phyloP scores from a whole-genome alignment of 1,140 invertebrate genomes.

The Globodera ellingtonae region DNA sequence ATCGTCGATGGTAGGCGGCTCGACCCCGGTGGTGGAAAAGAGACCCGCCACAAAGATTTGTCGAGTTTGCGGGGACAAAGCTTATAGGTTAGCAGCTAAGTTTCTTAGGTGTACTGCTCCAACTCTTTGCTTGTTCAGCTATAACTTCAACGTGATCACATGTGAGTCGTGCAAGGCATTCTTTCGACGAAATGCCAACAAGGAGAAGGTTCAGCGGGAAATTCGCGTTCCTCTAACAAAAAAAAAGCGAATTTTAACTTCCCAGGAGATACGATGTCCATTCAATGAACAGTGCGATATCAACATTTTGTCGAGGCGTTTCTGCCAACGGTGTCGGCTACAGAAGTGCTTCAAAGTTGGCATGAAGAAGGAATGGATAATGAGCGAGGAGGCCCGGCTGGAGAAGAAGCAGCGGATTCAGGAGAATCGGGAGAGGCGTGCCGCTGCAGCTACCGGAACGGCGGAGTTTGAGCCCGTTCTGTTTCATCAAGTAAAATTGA shows the following conservation, averaged over 20 bases:
- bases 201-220: constrained; percentile 20
- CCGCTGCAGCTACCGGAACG: constrained; percentile 29
- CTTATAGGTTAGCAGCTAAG: constrained; percentile 66
- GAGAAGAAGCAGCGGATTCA: constrained; percentile 88
- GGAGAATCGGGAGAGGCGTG: constrained; percentile 76
- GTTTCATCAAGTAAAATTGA: neutral
- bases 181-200: constrained; percentile 84
- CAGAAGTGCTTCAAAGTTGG: constrained; percentile 87
- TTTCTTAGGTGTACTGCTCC: neutral
- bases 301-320: constrained; percentile 80
- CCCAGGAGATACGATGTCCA: constrained; percentile 86
- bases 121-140: constrained; percentile 72
- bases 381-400: constrained; percentile 91
- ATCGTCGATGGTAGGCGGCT: constrained; percentile 28
- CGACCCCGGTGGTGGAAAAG: constrained; percentile 47
- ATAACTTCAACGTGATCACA: constrained; percentile 87
- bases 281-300: constrained; percentile 90
- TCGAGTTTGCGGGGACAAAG: constrained; percentile 85
- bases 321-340: constrained; percentile 92
- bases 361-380: constrained; percentile 82
- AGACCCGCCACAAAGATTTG: constrained; percentile 71
- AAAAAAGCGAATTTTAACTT: neutral
- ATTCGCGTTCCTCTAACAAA: neutral
- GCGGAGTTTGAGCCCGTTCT: neutral
- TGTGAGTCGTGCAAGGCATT: constrained; percentile 96